phyloP scores from a whole-genome alignment of 2,888 invertebrate species.

The Taphrorychus bicolor region DNA sequence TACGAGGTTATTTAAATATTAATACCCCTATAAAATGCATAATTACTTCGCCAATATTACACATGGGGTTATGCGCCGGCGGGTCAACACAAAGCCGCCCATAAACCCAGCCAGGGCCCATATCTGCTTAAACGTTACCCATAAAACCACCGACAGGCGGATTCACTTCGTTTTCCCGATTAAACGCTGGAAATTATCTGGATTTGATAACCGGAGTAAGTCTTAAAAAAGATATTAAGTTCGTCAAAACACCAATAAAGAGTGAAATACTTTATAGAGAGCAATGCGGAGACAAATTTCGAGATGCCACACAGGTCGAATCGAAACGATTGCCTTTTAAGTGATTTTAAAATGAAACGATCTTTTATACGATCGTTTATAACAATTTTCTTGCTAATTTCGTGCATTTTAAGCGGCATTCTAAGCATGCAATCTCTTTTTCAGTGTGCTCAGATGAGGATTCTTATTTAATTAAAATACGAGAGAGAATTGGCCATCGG shows the following conservation, averaged over 20 bases:
- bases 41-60: slow-evolving; percentile 37
- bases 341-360: slow-evolving; percentile 39
- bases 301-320: slow-evolving; percentile 38
- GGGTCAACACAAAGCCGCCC: slow-evolving; percentile 28
- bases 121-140: slow-evolving; percentile 26
- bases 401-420: slow-evolving; percentile 35
- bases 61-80: slow-evolving; percentile 19
- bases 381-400: slow-evolving; percentile 40
- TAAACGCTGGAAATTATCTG: slow-evolving; percentile 25
- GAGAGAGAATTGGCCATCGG: slow-evolving; percentile 3
- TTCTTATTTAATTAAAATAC: slow-evolving; percentile 19
- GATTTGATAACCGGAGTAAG: slow-evolving; percentile 27
- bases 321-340: slow-evolving; percentile 36
- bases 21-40: slow-evolving; percentile 36
- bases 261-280: slow-evolving; percentile 35
- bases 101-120: slow-evolving; percentile 33
- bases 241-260: slow-evolving; percentile 39
- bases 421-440: slow-evolving; percentile 29
- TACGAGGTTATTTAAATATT: slow-evolving; percentile 25
- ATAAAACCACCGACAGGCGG: slow-evolving; percentile 30
- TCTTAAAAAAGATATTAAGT: slow-evolving; percentile 38
- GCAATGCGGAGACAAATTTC: slow-evolving; percentile 29
- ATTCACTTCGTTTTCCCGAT: slow-evolving; percentile 34
- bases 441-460: slow-evolving; percentile 19
- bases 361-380: slow-evolving; percentile 37